These are phyloP conservation scores for Trissolcus brochymenae DNA, from an alignment of 2,888 invertebrate species.

Conservation along the genomic window DNA sequence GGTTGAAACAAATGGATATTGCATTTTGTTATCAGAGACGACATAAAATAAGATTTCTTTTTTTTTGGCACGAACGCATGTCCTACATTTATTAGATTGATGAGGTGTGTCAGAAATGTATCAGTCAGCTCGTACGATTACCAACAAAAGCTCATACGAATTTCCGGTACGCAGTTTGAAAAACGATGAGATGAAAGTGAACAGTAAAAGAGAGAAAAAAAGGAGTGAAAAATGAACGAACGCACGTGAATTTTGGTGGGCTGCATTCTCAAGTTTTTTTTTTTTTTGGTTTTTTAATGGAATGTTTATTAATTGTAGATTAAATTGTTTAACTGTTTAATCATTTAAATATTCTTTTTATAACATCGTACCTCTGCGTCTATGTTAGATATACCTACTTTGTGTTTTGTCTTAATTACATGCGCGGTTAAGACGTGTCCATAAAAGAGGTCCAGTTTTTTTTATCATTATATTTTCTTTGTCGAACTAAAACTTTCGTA, in stretches of 20 bases:
- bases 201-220: background rate
- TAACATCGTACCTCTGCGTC: constrained; percentile 42
- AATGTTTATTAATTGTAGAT: constrained; percentile 47
- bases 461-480: background rate
- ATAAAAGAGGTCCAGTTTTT: constrained; percentile 16
- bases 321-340: constrained; percentile 24
- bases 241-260: constrained; percentile 16
- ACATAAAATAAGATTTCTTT: too few relatives aligned
- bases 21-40: too few relatives aligned
- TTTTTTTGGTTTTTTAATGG: constrained; percentile 30
- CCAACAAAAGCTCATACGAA: too few relatives aligned
- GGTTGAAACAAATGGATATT: too few relatives aligned
- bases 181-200: background rate
- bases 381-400: constrained; percentile 31
- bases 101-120: too few relatives aligned
- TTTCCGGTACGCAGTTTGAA: background rate
- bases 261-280: constrained; percentile 19
- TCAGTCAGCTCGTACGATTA: too few relatives aligned
- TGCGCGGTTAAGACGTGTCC: constrained; percentile 26
- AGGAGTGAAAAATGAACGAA: constrained; percentile 3
- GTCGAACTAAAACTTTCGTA: background rate
- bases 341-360: constrained; percentile 34
- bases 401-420: constrained; percentile 23
- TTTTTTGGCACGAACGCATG: too few relatives aligned
- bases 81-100: too few relatives aligned